These are phyloP conservation scores for Gallinago solitaria DNA, from an alignment of 2,797 vertebrate genomes.

Conservation along the genomic window DNA sequence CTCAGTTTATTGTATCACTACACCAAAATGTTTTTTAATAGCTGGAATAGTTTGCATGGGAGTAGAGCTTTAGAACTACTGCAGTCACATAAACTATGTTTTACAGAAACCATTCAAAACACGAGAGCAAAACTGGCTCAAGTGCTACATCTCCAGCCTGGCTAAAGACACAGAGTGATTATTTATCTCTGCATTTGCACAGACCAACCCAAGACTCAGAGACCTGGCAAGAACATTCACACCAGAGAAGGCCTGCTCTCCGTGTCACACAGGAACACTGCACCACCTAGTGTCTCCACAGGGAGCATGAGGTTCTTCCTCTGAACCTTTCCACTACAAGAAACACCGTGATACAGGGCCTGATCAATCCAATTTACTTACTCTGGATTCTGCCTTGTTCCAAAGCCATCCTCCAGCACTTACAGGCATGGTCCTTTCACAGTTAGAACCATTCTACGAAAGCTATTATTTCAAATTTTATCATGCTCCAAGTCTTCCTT, in stretches of 20 bases:
- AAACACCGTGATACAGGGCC: background rate
- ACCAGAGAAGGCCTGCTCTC: background rate
- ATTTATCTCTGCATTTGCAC: background rate
- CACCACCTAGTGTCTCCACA: background rate
- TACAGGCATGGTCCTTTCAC: background rate
- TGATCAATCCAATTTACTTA: background rate
- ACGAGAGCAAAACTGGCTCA: background rate
- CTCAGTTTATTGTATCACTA: background rate
- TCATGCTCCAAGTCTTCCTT: background rate
- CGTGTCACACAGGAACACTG: background rate
- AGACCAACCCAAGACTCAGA: background rate
- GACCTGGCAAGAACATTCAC: background rate
- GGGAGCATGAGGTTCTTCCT: background rate
- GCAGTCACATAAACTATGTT: background rate
- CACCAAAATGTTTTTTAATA: background rate
- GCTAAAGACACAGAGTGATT: background rate
- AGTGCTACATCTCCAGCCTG: background rate
- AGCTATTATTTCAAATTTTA: background rate
- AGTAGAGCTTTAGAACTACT: background rate
- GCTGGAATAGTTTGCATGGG: background rate
- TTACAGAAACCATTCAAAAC: background rate
- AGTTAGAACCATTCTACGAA: background rate
- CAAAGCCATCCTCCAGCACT: background rate
- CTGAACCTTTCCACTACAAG: background rate
- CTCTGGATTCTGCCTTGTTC: background rate